Evolutionary conservation across 2,888 invertebrate species (phyloP).

Genomic region (Trisateles emortualis): DNA sequence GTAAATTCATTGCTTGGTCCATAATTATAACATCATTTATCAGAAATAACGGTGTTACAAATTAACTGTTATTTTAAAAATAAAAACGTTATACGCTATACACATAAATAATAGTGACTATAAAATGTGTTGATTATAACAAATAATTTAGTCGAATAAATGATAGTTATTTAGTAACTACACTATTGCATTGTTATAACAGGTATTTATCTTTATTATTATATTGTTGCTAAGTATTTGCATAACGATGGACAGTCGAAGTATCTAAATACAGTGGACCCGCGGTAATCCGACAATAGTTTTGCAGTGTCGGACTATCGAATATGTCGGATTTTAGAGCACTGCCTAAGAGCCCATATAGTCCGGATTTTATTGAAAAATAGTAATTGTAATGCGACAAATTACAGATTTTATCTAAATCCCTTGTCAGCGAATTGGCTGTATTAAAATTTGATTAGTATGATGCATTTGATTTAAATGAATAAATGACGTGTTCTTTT

Average conservation of each 20-base stretch:
- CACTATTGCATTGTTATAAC: constrained; percentile 45
- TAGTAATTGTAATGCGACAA: no score
- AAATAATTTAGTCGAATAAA: constrained; percentile 55
- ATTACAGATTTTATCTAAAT: no score
- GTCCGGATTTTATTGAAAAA: no score
- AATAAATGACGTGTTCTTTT: no score
- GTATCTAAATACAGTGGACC: constrained; percentile 42
- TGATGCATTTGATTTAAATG: no score
- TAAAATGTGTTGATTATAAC: constrained; percentile 47
- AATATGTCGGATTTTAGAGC: no score
- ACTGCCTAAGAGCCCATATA: no score
- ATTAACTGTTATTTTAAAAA: constrained; percentile 44
- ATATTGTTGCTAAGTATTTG: constrained; percentile 29
- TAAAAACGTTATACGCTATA: constrained; percentile 65
- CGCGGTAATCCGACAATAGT: no score
- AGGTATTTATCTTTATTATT: constrained; percentile 22
- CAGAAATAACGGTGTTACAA: constrained; percentile 25
- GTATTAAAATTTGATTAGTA: no score
- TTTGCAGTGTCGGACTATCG: no score
- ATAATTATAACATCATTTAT: constrained; percentile 27
- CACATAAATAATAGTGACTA: constrained; percentile 63
- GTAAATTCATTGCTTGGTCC: no score
- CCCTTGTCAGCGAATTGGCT: no score
- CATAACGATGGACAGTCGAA: constrained; percentile 41
- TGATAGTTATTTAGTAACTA: constrained; percentile 30